A percentile compares a stretch with the other conserved stretches of the same genome.
phyloP scores from a whole-genome alignment of 2,888 invertebrate species.

The Bimastos eiseni region DNA sequence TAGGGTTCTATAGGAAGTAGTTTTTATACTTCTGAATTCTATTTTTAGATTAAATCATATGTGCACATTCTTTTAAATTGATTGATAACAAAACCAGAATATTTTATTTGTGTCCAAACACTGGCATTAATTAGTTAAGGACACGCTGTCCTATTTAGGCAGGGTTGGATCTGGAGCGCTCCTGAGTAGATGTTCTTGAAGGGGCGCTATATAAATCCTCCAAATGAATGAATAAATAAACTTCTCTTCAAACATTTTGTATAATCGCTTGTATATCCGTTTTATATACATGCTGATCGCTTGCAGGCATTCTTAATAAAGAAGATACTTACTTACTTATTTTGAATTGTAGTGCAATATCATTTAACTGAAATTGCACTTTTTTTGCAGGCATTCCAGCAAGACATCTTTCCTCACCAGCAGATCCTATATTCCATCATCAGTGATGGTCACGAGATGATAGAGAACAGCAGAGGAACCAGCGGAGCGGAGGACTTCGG shows the following conservation, averaged over 20 bases:
- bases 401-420: slow-evolving; percentile 55
- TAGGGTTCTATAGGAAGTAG: background rate
- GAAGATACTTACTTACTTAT: too few relatives aligned
- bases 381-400: slow-evolving; percentile 53
- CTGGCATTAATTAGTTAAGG: background rate
- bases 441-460: slow-evolving; percentile 54
- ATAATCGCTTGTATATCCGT: too few relatives aligned
- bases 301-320: too few relatives aligned
- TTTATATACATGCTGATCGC: too few relatives aligned
- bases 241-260: too few relatives aligned
- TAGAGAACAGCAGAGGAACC: slow-evolving; percentile 31
- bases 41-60: background rate
- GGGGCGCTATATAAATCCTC: too few relatives aligned
- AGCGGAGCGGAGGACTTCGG: slow-evolving; percentile 54
- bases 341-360: too few relatives aligned
- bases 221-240: too few relatives aligned
- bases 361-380: background rate
- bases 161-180: too few relatives aligned
- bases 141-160: too few relatives aligned
- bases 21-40: background rate
- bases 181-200: too few relatives aligned
- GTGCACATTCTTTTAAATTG: background rate
- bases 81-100: background rate
- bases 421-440: slow-evolving; percentile 59
- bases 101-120: background rate